phyloP scores from a whole-genome alignment of 2,113 vertebrate species.

The Sardina pilchardus region DNA sequence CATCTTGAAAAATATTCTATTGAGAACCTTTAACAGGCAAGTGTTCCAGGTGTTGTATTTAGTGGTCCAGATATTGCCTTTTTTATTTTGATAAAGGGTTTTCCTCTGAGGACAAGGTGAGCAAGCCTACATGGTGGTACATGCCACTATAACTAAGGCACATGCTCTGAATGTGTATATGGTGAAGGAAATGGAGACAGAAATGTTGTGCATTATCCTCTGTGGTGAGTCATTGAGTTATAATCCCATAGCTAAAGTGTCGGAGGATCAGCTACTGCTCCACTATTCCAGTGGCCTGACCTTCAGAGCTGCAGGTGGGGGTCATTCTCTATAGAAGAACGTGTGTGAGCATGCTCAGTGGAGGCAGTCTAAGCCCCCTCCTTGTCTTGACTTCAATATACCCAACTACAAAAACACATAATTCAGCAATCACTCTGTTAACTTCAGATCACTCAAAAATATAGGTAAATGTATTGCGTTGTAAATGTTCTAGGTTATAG shows the following conservation, averaged over 20 bases:
- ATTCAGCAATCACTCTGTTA: not conserved
- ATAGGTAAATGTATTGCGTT: not conserved
- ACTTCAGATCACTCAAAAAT: not conserved
- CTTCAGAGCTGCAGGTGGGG: constrained; percentile 24
- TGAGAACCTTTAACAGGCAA: no score
- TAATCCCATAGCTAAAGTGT: constrained; percentile 62
- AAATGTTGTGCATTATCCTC: constrained; percentile 41
- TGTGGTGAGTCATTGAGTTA: constrained; percentile 48
- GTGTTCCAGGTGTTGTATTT: no score
- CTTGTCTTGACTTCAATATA: not conserved
- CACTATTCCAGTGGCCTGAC: constrained; percentile 46
- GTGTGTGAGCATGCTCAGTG: not conserved
- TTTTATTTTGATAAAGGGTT: not conserved
- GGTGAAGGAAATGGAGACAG: constrained; percentile 13
- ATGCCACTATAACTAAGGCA: not conserved
- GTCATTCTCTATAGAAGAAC: not conserved
- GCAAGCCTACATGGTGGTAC: not conserved
- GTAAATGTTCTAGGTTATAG: not conserved
- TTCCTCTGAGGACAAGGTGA: not conserved
- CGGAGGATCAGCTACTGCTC: constrained; percentile 23
- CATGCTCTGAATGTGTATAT: not conserved
- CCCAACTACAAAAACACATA: not conserved
- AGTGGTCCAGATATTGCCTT: no score
- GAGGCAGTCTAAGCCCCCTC: not conserved
- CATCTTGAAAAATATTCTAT: no score